Evolutionary conservation across 2,797 vertebrate genomes (phyloP), one percentile per base, ranked within the genome.

Genomic region (Enteromius viviparus): DNA sequence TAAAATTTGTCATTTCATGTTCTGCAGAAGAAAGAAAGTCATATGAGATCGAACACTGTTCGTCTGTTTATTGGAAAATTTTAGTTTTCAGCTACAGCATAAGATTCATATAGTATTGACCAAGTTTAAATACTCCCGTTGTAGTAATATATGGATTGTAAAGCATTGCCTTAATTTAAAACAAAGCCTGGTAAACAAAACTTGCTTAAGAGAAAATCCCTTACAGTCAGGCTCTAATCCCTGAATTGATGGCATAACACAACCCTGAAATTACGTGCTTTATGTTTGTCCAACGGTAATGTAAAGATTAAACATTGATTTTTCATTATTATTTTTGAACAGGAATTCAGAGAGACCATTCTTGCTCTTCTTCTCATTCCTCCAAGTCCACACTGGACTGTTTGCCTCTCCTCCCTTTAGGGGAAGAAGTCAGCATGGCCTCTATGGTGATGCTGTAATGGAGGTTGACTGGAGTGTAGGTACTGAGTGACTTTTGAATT

Each of bases 401-500:
- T 96, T 96, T 79, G 92, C 95, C 1, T 95, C 96, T 1, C 42
- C 90, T 0, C 70, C 79, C 0, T 98, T 98, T 84, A 92, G 83
- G 34, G 95, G 95, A 62, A 95, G 89, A 3, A 98, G 97, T 86
- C 86, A 49, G 0, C 97, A 98, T 2, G 96, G 96, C 1, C 78
- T 94, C 60, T 98, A 98, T 5, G 97, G 97, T 0, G 97, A 98
- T 53, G 92, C 95, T 0, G 93, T 95, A 12, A 96, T 97, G 55
- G 97, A 99, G 86, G 95, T 98, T 91, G 97, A 99, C 89, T 97
- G 97, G 97, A 96, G 96, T 19, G 92, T 98, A 1, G 97, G 97
- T 98, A 91, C 40, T 76, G 34, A 72, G 45, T 51, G 62, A 60
- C 71, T 60, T 23, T 76, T 60, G n/a, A 26, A 34, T 51, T 32